Conservation (phyloP, 1,140 invertebrate genomes). For the Hyphantria cunea region DNA sequence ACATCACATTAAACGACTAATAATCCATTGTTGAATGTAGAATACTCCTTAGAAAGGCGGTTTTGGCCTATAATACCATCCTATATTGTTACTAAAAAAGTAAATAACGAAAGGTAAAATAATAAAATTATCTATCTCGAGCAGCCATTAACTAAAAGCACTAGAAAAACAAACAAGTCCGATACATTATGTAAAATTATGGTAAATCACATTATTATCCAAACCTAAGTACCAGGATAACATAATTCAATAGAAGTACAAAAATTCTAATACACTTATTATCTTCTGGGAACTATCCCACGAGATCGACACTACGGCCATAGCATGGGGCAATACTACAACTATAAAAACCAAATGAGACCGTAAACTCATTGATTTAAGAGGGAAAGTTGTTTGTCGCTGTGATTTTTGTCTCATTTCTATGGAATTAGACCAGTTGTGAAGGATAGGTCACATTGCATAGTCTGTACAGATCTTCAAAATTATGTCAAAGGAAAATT, state of each 20-base stretch:
- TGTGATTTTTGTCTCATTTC: conserved; percentile 17
- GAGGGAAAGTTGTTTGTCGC: neutral
- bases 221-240: conserved; percentile 44
- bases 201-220: neutral
- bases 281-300: conserved; percentile 57
- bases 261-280: conserved; percentile 35
- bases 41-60: too few relatives aligned
- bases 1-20: too few relatives aligned
- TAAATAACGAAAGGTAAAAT: too few relatives aligned
- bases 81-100: too few relatives aligned
- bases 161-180: too few relatives aligned
- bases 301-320: conserved; percentile 41
- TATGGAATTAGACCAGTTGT: conserved; percentile 22
- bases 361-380: conserved; percentile 6
- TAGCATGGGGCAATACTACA: conserved; percentile 36
- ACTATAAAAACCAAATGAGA: conserved; percentile 17
- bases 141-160: too few relatives aligned
- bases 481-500: conserved; percentile 12
- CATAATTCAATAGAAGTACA: conserved; percentile 43
- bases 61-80: too few relatives aligned
- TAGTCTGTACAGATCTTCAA: conserved; percentile 4
- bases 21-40: too few relatives aligned
- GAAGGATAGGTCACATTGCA: conserved; percentile 17
- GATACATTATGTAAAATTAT: too few relatives aligned
- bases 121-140: too few relatives aligned